Conservation (phyloP, 2,113 vertebrate genomes). For the Halcyon malimbica region DNA sequence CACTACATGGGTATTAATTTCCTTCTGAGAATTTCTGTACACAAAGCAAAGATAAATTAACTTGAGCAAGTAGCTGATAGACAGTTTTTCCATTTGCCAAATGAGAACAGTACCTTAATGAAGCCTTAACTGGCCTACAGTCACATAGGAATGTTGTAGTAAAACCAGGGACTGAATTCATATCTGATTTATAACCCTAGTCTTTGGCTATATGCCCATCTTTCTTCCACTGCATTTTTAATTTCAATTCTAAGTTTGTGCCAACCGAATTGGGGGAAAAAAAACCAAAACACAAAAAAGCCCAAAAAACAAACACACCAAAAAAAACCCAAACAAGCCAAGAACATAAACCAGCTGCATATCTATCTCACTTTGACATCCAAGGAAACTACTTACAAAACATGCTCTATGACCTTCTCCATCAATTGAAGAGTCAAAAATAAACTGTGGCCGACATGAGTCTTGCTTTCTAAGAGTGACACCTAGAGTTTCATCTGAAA, state of each 20-base stretch:
- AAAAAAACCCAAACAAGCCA: background rate
- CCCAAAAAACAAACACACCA: background rate
- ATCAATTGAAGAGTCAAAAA: background rate
- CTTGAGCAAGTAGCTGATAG: background rate
- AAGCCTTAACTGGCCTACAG: background rate
- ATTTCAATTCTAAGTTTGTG: background rate
- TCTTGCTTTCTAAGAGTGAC: constrained; percentile 65
- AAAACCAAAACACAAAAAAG: background rate
- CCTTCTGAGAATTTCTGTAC: background rate
- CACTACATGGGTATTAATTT: background rate
- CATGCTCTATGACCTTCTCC: background rate
- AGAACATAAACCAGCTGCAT: background rate
- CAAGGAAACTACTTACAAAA: background rate
- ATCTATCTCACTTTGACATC: background rate
- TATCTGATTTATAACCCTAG: background rate
- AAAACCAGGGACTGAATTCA: background rate
- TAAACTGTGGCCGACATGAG: background rate
- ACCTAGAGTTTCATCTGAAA: constrained; percentile 52
- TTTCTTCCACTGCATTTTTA: background rate
- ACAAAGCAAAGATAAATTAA: background rate
- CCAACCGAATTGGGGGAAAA: background rate
- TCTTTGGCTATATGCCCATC: background rate
- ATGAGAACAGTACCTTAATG: background rate
- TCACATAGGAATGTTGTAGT: background rate
- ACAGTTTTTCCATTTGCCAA: background rate